phyloP scores from a whole-genome alignment of 2,113 vertebrate genomes.

The Melanocharis versteri region DNA sequence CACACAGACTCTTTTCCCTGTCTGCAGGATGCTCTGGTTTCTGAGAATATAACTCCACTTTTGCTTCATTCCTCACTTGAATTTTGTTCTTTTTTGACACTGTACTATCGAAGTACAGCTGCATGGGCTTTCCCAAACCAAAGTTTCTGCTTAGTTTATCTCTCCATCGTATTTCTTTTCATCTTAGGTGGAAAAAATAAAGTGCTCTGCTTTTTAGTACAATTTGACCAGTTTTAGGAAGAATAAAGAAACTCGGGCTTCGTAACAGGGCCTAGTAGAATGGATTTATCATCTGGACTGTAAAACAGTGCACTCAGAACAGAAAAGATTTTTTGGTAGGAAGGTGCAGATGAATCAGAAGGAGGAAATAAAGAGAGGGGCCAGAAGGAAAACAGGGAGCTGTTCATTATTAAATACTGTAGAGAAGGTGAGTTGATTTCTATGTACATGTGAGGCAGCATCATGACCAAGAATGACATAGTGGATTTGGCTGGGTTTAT shows the following conservation, averaged over 20 bases:
- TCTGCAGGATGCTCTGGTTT: not conserved
- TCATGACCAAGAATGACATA: not conserved
- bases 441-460: not conserved
- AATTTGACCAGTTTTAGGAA: not conserved
- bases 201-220: not conserved
- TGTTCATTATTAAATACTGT: not conserved
- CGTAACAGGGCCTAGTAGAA: accelerated
- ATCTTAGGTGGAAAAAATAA: not conserved
- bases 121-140: not conserved
- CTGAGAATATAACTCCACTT: not conserved
- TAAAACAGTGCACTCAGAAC: not conserved
- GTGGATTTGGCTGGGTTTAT: not conserved
- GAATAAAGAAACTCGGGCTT: not conserved
- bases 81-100: not conserved
- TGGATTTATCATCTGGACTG: not conserved
- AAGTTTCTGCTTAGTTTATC: not conserved
- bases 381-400: not conserved
- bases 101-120: not conserved
- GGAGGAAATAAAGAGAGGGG: not conserved
- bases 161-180: accelerated
- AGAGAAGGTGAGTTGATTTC: not conserved
- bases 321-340: not conserved
- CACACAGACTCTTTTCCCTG: not conserved
- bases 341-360: not conserved
- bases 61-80: not conserved